Conservation (phyloP, 2,113 vertebrate genomes). For the Rhinolophus ferrumequinum region DNA sequence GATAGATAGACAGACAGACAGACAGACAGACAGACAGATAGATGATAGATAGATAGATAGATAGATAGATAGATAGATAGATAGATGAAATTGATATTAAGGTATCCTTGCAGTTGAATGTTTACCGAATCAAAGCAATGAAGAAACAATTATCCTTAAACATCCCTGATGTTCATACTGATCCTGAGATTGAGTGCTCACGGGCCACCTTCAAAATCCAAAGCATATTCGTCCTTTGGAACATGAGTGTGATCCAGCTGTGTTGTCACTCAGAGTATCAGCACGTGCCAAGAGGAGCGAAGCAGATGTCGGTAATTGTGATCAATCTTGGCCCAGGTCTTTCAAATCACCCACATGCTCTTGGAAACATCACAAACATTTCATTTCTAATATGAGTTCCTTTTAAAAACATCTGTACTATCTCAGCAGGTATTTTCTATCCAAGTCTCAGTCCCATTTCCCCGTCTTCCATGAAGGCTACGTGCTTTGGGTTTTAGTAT, state of each 20-base stretch:
- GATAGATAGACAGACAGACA: background rate
- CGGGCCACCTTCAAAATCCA: background rate
- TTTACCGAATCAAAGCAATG: background rate
- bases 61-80: background rate
- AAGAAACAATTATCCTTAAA: background rate
- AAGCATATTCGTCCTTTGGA: background rate
- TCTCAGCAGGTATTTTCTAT: background rate
- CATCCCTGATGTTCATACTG: background rate
- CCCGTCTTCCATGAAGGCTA: background rate
- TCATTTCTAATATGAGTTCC: background rate
- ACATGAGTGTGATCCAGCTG: rapidly evolving
- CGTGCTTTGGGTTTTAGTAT: background rate
- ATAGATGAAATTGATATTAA: background rate
- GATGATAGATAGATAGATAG: background rate
- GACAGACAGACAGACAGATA: background rate
- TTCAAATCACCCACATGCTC: background rate
- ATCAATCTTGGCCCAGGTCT: background rate
- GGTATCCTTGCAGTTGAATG: background rate
- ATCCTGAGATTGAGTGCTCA: background rate
- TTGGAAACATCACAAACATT: background rate
- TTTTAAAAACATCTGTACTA: background rate
- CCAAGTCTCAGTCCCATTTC: background rate
- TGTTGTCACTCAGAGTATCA: background rate
- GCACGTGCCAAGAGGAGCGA: background rate
- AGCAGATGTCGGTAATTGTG: background rate